These are phyloP conservation scores for Clarias pachynema DNA, from an alignment of 2,797 vertebrate genomes.

Conservation along the genomic window DNA sequence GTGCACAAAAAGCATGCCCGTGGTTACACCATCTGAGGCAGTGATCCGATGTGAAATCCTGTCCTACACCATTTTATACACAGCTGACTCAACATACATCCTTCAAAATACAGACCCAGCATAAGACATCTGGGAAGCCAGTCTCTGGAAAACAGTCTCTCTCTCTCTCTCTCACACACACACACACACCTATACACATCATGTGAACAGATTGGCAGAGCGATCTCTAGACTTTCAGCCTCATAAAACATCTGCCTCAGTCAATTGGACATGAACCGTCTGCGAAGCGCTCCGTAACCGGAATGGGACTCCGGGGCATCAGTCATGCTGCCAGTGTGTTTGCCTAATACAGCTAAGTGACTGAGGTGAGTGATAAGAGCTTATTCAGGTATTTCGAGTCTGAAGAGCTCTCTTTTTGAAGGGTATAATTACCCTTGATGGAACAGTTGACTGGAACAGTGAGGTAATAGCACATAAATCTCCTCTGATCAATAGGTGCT, in stretches of 20 bases:
- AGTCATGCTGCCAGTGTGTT: conserved; percentile 50
- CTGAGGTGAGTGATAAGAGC: conserved; percentile 65
- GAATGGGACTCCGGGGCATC: conserved; percentile 38
- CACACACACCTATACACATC: neutral
- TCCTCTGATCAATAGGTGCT: conserved; percentile 74
- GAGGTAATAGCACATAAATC: conserved; percentile 82
- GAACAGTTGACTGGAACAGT: conserved; percentile 75
- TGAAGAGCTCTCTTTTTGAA: conserved; percentile 40
- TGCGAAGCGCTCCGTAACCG: neutral
- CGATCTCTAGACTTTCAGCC: conserved; percentile 18
- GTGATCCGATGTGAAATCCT: no score
- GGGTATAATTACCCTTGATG: conserved; percentile 69
- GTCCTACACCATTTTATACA: neutral
- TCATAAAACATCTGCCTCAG: conserved; percentile 18
- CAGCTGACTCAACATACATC: no score
- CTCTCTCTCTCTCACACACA: neutral
- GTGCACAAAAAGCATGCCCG: neutral
- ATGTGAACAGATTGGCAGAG: neutral
- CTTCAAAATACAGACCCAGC: neutral
- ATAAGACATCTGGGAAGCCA: conserved; percentile 16
- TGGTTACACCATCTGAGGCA: no score
- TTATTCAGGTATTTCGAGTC: conserved; percentile 68
- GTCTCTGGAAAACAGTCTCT: neutral
- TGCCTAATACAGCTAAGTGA: conserved; percentile 62
- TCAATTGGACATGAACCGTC: conserved; percentile 22